Evolutionary conservation across 2,113 vertebrate species (phyloP), one percentile per base, ranked within the genome.

Genomic region (Budorcas taxicolor): DNA sequence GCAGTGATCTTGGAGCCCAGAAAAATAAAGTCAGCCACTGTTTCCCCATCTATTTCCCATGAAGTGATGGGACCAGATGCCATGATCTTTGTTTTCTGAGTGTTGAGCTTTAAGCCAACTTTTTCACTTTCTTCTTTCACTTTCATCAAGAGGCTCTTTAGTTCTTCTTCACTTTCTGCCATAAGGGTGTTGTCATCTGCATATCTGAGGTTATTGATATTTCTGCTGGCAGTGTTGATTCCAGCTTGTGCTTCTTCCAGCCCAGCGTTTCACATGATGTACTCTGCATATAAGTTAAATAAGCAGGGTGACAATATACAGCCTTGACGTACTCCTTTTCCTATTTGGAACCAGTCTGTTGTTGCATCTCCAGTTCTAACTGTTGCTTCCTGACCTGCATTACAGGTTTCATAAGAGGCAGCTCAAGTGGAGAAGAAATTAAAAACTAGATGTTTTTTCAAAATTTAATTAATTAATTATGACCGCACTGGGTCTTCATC

Each of bases 171-270:
- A 36, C 17, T 67, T 36, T 67, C 8, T 67, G 33, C 64, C n/a
- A 11, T 36, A 67, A 67, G 8, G n/a, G n/a, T 67, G 64, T 0
- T 67, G 8, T 21, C 33, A 67, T 67, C 33, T 67, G 33, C 33
- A 67, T 67, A 36, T 67, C n/a, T 36, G n/a, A 67, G n/a, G 4
- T 36, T 67, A 21, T 67, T 67, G 1, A 11, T 67, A 36, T 67
- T 67, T 67, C 33, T 36, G 17, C 64, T 0, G 0, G 64, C n/a
- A 36, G 2, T 71, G n/a, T 36, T 36, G n/a, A 36, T 36, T 71
- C n/a, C 9, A 6, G 9, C 64, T 71, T 71, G n/a, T 36, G 64
- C 9, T 71, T 36, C 64, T 0, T 71, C n/a, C n/a, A 36, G 2
- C 9, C 64, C 19, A 21, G 17, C 0, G 1, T 36, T 36, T 71